phyloP scores from a whole-genome alignment of 2,888 invertebrate species.

The Machimus rusticus region DNA sequence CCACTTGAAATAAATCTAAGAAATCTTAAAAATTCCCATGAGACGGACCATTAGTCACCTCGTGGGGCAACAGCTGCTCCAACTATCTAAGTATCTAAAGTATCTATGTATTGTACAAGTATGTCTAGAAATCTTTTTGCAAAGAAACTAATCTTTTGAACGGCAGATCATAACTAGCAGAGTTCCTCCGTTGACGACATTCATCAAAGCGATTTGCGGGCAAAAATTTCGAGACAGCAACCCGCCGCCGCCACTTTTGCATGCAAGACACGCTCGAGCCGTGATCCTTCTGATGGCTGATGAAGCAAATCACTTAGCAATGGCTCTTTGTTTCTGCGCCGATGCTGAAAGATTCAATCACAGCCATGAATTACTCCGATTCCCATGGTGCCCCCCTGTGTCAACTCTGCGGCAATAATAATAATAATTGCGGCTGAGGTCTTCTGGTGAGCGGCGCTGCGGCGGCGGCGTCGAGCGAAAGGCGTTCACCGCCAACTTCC shows the following conservation, averaged over 20 bases:
- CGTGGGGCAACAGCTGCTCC: background rate
- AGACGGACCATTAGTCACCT: background rate
- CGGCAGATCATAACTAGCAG: background rate
- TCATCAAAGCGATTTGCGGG: conserved; percentile 18
- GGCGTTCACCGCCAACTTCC: background rate
- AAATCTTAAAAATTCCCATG: conserved; percentile 6
- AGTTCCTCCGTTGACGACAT: conserved; percentile 1
- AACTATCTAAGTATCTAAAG: background rate
- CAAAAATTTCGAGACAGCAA: background rate
- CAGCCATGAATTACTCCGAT: conserved; percentile 36
- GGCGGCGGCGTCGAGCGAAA: background rate
- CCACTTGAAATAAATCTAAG: background rate
- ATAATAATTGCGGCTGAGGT: background rate
- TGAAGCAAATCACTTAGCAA: conserved; percentile 34
- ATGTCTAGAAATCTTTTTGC: too few relatives aligned
- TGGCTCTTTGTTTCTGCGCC: conserved; percentile 35
- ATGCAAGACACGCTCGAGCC: conserved; percentile 15
- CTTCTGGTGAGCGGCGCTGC: background rate
- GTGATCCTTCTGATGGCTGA: conserved; percentile 1
- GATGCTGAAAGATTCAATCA: conserved; percentile 38
- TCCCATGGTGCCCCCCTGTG: background rate
- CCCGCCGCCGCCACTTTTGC: background rate
- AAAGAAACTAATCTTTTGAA: background rate
- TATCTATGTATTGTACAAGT: background rate
- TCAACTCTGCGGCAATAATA: background rate